Conservation (phyloP, 2,113 vertebrate species). For the Pristiophorus japonicus region DNA sequence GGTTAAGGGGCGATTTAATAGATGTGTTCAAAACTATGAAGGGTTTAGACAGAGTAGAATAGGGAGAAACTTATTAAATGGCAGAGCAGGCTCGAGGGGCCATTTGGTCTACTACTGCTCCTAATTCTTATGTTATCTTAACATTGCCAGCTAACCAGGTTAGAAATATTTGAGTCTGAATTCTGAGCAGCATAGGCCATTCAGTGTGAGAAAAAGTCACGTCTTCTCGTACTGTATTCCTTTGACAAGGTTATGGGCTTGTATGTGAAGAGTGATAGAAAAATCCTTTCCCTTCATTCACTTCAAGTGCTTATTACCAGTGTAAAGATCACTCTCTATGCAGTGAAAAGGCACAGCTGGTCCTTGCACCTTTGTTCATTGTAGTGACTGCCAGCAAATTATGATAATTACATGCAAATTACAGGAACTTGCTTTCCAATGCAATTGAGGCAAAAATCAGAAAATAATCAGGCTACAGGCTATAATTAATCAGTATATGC, state of each 20-base stretch:
- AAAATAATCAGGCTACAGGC: neutral
- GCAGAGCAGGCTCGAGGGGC: too few relatives aligned
- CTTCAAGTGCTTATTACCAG: conserved; percentile 42
- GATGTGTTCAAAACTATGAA: neutral
- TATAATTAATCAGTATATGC: conserved; percentile 13
- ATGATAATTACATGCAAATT: conserved; percentile 51
- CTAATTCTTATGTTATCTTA: too few relatives aligned
- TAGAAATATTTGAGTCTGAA: neutral
- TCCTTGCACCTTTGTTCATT: conserved; percentile 43
- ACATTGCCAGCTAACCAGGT: neutral
- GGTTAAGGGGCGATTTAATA: neutral
- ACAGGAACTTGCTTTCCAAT: conserved; percentile 54
- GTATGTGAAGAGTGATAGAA: neutral
- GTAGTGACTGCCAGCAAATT: conserved; percentile 49
- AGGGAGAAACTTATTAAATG: neutral
- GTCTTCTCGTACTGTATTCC: too few relatives aligned
- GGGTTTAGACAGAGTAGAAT: neutral
- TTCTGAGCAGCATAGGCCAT: neutral
- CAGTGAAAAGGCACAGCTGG: conserved; percentile 42
- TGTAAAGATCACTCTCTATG: conserved; percentile 47
- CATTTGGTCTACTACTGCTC: too few relatives aligned
- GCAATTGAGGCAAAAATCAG: conserved; percentile 45
- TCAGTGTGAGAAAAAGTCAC: neutral
- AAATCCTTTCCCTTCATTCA: conserved; percentile 42
- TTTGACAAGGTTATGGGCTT: neutral